Evolutionary conservation across 2,888 invertebrate genomes (phyloP).

Genomic region (Eretmocerus hayati): DNA sequence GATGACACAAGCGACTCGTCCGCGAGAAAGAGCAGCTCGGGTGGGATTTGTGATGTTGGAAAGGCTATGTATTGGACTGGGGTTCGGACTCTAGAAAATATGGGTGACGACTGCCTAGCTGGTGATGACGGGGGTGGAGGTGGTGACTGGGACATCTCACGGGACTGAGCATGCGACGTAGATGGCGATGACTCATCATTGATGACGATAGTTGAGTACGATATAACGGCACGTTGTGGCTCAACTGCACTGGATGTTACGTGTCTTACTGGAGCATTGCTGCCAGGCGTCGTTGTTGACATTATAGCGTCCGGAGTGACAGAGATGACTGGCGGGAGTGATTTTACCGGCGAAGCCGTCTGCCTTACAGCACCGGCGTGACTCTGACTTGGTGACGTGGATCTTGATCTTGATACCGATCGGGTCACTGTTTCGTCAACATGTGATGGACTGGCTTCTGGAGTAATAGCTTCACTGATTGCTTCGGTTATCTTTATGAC

Average conservation of each 20-base stretch:
- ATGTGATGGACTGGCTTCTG: neutral
- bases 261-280: conserved; percentile 12
- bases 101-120: conserved; percentile 24
- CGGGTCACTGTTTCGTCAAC: neutral
- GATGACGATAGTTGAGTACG: conserved; percentile 45
- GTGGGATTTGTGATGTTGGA: conserved; percentile 35
- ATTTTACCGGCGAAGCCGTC: conserved; percentile 41
- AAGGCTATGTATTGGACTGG: conserved; percentile 35
- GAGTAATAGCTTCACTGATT: neutral
- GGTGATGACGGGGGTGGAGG: conserved; percentile 14
- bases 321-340: conserved; percentile 40
- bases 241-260: conserved; percentile 20
- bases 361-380: conserved; percentile 28
- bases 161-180: conserved; percentile 4
- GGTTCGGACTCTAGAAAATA: neutral
- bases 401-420: conserved; percentile 27
- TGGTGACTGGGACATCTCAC: conserved; percentile 7
- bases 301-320: conserved; percentile 39
- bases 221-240: conserved; percentile 39
- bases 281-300: conserved; percentile 8
- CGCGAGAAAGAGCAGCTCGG: conserved; percentile 32
- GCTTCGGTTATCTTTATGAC: conserved; percentile 9
- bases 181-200: conserved; percentile 31
- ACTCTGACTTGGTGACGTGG: conserved; percentile 26
- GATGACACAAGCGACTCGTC: conserved; percentile 24